Evolutionary conservation across 2,888 invertebrate genomes (phyloP).

Genomic region (Tromatobia lineatoria): DNA sequence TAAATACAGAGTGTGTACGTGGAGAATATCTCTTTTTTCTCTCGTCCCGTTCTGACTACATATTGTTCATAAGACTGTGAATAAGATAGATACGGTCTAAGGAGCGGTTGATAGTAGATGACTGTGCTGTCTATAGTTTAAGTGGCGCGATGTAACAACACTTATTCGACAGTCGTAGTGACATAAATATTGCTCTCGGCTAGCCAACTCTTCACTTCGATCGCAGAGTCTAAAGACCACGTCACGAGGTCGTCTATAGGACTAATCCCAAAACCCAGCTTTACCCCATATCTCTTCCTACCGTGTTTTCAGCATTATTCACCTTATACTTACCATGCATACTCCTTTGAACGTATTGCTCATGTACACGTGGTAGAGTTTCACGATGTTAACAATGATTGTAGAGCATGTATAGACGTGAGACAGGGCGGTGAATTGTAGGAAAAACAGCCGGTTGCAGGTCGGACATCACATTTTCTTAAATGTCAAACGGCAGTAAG

Average conservation of each 20-base stretch:
- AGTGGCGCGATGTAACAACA: background rate
- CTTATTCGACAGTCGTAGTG: background rate
- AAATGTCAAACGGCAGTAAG: constrained; percentile 2
- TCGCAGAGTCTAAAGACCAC: constrained; percentile 57
- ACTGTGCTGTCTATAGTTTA: background rate
- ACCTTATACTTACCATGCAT: constrained; percentile 45
- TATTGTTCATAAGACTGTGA: too few species aligned
- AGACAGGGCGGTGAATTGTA: background rate
- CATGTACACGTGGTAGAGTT: constrained; percentile 47
- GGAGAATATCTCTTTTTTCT: background rate
- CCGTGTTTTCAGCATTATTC: constrained; percentile 30
- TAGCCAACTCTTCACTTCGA: constrained; percentile 33
- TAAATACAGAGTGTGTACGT: background rate
- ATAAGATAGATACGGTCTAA: too few species aligned
- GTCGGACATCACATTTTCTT: background rate
- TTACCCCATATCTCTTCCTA: constrained; percentile 51
- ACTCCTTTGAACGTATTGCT: constrained; percentile 29
- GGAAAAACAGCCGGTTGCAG: background rate
- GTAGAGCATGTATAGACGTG: background rate
- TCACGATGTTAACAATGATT: constrained; percentile 11
- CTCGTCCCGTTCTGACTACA: too few species aligned
- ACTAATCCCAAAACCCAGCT: constrained; percentile 49
- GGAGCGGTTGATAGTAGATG: background rate
- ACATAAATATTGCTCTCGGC: constrained; percentile 30
- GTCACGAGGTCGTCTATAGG: constrained; percentile 62